phyloP scores from a whole-genome alignment of 2,797 vertebrate genomes.

The Arctocebus calabarensis region DNA sequence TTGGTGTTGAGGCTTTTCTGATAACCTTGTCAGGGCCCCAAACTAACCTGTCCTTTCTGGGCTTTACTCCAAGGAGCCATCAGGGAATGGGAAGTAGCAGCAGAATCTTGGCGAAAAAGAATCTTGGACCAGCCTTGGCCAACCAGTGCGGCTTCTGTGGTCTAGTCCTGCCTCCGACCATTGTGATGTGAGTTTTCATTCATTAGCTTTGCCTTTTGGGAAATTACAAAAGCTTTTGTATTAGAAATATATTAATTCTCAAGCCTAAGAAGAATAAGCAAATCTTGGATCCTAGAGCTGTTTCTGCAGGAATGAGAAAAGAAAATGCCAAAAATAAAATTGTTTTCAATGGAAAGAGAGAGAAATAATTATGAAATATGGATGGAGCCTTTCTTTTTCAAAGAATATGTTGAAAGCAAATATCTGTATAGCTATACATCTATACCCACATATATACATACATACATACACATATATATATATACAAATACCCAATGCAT shows the following conservation, averaged over 20 bases:
- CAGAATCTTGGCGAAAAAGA: not conserved
- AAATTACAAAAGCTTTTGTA: not conserved
- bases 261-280: not conserved
- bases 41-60: slow-evolving; percentile 9
- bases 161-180: not conserved
- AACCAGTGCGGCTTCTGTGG: not conserved
- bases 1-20: slow-evolving; percentile 38
- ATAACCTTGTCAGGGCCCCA: slow-evolving; percentile 37
- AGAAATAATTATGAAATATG: slow-evolving; percentile 36
- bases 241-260: not conserved
- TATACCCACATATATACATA: not conserved
- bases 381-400: not conserved
- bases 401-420: slow-evolving; percentile 55
- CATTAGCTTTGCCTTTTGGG: slow-evolving; percentile 29
- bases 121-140: not conserved
- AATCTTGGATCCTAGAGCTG: not conserved
- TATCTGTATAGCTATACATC: not conserved
- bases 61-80: slow-evolving; percentile 27
- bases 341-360: not conserved
- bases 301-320: slow-evolving; percentile 44
- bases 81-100: not conserved
- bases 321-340: not conserved
- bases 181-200: not conserved
- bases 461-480: not conserved
- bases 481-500: not conserved